Evolutionary conservation across 2,888 invertebrate genomes (phyloP).

Genomic region (Dryocosmus kuriphilus): DNA sequence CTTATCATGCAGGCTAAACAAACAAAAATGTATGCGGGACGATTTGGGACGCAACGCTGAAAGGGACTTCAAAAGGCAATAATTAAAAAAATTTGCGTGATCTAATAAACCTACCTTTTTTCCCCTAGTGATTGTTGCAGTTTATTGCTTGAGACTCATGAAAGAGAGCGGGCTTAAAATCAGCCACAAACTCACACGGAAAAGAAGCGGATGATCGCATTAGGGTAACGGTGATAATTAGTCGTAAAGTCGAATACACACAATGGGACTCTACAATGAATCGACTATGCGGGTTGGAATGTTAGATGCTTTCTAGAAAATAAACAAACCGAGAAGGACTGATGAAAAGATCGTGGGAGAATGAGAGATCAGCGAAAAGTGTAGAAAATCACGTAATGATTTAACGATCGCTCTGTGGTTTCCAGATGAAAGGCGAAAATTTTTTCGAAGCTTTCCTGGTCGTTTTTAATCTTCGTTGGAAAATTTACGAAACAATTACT

Average conservation of each 20-base stretch:
- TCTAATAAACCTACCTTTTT: not conserved
- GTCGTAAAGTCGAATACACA: constrained; percentile 20
- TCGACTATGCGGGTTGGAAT: constrained; percentile 6
- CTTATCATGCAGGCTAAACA: no score
- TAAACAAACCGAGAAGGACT: constrained; percentile 15
- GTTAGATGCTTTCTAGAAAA: constrained; percentile 9
- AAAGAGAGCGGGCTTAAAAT: not conserved
- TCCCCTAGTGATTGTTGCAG: not conserved
- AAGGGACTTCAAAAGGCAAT: no score
- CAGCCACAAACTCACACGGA: constrained; percentile 5
- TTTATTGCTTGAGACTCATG: not conserved
- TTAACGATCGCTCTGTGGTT: not conserved
- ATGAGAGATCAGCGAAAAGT: constrained; percentile 2
- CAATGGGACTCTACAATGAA: constrained; percentile 28
- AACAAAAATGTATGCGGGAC: no score
- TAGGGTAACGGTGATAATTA: constrained; percentile 30
- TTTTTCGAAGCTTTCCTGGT: not conserved
- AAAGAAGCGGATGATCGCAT: constrained; percentile 15
- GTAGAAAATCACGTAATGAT: not conserved
- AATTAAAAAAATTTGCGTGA: not conserved
- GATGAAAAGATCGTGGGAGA: constrained; percentile 26
- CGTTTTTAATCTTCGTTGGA: not conserved
- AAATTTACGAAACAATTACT: not conserved
- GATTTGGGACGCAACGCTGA: no score
- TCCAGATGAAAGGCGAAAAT: not conserved